Base-by-base conservation (phyloP, 1,140 invertebrate species). In the Cardiocondyla obscurior region DNA sequence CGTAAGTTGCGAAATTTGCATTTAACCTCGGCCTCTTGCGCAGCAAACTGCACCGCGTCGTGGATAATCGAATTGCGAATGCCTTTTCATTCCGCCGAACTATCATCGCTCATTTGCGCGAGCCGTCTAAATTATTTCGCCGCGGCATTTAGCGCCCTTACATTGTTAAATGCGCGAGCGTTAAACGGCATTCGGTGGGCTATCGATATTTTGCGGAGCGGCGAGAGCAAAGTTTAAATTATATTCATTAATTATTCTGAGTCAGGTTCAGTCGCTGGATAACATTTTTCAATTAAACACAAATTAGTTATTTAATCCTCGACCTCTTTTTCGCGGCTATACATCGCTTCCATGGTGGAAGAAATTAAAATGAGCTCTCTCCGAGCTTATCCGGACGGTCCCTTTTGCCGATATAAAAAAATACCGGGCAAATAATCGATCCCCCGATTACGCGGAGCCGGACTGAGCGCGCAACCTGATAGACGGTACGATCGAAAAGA, bases 1-100 rank as follows among this genome's bases (percentile, higher is more conserved):
- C 74, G 74, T 79, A 79, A 79, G 74, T 79, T 79, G 74, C 74
- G 33, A 79, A 79, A 79, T 79, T 79, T 79, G 74, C 74, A 79
- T 79, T 79, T 55, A 79, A 46, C 74, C 42, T 2, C 74, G 33
- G 62, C 60, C 62, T 39, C 33, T 33, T n/a, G 73, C 39, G 62
- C 74, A 42, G 46, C 46, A 42, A 79, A 79, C 62, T 79, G 46
- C 74, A n/a, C 49, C 74, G 12, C 62, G 74, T 49, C 60, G 42
- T 30, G 74, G 62, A 69, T 79, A 79, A 79, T 79, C 62, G 22
- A 79, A 79, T 79, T 39, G 62, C 46, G 60, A 55, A 79, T 79
- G 25, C 74, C 74, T 79, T 79, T 79, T 79, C 74, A 69, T 67
- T 14, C 46, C 69, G 33, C 33, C n/a, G 16, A 53, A 55, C 46